Evolutionary conservation across 2,113 vertebrate species (phyloP).

Genomic region (Solea senegalensis): DNA sequence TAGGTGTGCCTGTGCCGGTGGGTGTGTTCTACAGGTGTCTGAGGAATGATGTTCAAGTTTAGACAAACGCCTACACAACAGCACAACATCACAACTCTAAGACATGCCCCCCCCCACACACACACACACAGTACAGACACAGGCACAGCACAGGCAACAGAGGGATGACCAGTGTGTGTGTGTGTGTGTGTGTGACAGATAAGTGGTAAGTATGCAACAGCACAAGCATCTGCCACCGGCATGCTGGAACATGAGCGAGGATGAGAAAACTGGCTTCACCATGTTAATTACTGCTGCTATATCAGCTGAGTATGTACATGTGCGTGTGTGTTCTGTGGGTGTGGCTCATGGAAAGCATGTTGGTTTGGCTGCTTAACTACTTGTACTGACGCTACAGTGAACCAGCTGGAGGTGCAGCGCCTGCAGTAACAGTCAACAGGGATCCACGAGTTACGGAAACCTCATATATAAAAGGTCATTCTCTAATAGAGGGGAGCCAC

Average conservation of each 20-base stretch:
- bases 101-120: background rate
- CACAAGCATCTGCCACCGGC: constrained; percentile 65
- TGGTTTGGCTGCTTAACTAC: background rate
- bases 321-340: constrained; percentile 26
- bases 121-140: background rate
- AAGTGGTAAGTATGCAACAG: constrained; percentile 44
- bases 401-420: background rate
- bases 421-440: background rate
- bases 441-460: background rate
- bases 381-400: background rate
- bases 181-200: constrained; percentile 1
- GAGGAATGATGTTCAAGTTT: constrained; percentile 12
- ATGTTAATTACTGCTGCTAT: constrained; percentile 53
- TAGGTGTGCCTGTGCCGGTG: background rate
- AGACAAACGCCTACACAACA: constrained; percentile 13
- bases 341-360: constrained; percentile 22
- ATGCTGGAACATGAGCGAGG: constrained; percentile 58
- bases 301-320: constrained; percentile 3
- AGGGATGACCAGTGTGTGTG: constrained; percentile 4
- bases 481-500: no score
- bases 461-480: background rate
- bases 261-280: constrained; percentile 52
- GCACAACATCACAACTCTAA: constrained; percentile 10
- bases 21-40: background rate
- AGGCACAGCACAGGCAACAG: background rate